Evolutionary conservation across 2,888 invertebrate genomes (phyloP), one percentile per base, ranked within the genome.

Genomic region (Hylaea fasciaria): DNA sequence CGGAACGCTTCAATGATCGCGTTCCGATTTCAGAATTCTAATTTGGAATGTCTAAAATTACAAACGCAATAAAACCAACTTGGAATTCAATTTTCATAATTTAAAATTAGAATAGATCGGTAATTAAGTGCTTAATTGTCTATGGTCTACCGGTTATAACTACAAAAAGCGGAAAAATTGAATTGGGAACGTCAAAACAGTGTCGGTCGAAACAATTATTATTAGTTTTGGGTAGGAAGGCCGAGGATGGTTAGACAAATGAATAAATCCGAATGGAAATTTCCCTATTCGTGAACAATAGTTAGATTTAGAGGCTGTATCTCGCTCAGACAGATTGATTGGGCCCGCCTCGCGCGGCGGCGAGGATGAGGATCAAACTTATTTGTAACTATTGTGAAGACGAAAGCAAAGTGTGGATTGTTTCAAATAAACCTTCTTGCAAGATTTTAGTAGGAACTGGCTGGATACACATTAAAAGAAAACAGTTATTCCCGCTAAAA

Each of bases 241-340:
- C 87, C 85, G 84, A 89, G 88, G 88, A 90, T 88, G 87, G 90
- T 88, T 89, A 89, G 87, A 89, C 91, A 91, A 92, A 90, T 91
- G 91, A 91, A 92, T 90, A 91, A 91, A 91, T 92, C 86, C 89
- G 85, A 91, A 91, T 90, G 88, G 91, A 91, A 91, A 90, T 91
- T 89, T 90, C 89, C 83, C 87, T 87, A 90, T 89, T 87, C 85
- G 82, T 82, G 91, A 90, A 92, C 91, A 92, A 92, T 92, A 89
- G 91, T 90, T 90, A 89, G 90, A 90, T 89, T 89, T 89, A 86
- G 90, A 88, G 85, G 89, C 86, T 87, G 88, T 91, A 92, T 92
- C 91, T 91, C 88, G 77, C 81, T 85, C 86, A 89, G 90, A 89
- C 91, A 90, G 91, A 92, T 92, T 92, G 91, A 92, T 92, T 91